Base-by-base conservation (phyloP, 2,797 vertebrate genomes). In the Siniperca obscura region DNA sequence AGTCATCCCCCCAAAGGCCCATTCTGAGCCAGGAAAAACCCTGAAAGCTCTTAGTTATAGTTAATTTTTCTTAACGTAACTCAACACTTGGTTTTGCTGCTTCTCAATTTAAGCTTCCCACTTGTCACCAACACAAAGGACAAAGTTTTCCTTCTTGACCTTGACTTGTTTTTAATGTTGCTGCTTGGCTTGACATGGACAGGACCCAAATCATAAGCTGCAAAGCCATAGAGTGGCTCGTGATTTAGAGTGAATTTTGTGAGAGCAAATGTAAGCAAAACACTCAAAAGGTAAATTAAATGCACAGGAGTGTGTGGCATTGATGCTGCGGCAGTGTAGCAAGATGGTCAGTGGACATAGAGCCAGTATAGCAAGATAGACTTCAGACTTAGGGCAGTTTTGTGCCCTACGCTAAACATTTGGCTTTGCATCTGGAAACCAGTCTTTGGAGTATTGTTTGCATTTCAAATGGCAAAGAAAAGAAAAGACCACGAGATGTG, bases 311-410 rank as follows among this genome's bases (percentile, higher is more conserved):
- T 60, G n/a, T 70, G 55, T 42, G 61, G 40, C 36, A 53, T 52
- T 42, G 44, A 48, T 73, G 64, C 64, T 42, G 46, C 67, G 55
- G 55, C 55, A 50, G 55, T 34, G 69, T 10, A 40, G 56, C 68
- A 67, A 72, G 61, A 68, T 75, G 71, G 71, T 68, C 80, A 46
- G 40, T 53, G 7, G 55, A 55, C 72, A 53, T 30, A 7, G 42
- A 77, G 62, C 42, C 40, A 52, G 36, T 22, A 22, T 1, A 38
- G 12, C 70, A 66, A 52, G 74, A 38, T 42, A 25, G 30, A 66
- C 42, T 11, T 50, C 27, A 27, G 70, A 36, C 30, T 7, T 30
- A 30, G 19, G 30, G 27, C 6, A 36, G 1, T 21, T 65, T 42
- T 71, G 30, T 64, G n/a, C 27, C 50, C 30, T 10, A 25, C 12